phyloP scores from a whole-genome alignment of 2,113 vertebrate genomes.

The Macquaria ambigua region DNA sequence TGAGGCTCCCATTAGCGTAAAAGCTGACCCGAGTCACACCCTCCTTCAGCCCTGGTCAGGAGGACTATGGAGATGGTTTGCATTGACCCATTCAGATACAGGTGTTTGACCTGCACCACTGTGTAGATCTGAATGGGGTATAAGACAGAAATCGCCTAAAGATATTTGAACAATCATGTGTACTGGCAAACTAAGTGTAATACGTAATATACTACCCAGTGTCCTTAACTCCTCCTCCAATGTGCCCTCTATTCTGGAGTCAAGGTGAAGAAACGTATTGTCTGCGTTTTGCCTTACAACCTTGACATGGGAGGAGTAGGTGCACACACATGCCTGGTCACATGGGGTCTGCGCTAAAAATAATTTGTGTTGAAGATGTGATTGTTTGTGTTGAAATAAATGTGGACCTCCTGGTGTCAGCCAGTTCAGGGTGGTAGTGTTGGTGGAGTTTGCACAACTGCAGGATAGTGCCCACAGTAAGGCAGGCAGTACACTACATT shows the following conservation, averaged over 20 bases:
- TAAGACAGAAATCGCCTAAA: background rate
- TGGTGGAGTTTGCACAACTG: background rate
- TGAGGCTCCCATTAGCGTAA: background rate
- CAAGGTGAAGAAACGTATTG: background rate
- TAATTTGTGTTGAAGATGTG: background rate
- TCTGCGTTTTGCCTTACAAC: background rate
- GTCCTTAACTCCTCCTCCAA: background rate
- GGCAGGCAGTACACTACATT: background rate
- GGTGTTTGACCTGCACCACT: background rate
- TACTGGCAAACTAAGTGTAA: background rate
- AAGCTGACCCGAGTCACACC: background rate
- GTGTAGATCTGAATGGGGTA: background rate
- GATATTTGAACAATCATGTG: background rate
- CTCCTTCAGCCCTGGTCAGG: background rate
- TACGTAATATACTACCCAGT: background rate
- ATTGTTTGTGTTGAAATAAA: background rate
- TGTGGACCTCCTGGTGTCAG: background rate
- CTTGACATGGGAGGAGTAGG: background rate
- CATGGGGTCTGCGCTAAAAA: constrained; percentile 28
- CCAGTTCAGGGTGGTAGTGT: background rate
- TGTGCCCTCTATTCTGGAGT: background rate
- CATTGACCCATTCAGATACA: background rate
- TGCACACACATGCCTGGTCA: constrained; percentile 10
- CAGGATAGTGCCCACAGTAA: background rate
- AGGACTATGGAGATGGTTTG: background rate